Evolutionary conservation across 1,140 invertebrate species (phyloP).

Genomic region (Lamellibrachia luymesi): DNA sequence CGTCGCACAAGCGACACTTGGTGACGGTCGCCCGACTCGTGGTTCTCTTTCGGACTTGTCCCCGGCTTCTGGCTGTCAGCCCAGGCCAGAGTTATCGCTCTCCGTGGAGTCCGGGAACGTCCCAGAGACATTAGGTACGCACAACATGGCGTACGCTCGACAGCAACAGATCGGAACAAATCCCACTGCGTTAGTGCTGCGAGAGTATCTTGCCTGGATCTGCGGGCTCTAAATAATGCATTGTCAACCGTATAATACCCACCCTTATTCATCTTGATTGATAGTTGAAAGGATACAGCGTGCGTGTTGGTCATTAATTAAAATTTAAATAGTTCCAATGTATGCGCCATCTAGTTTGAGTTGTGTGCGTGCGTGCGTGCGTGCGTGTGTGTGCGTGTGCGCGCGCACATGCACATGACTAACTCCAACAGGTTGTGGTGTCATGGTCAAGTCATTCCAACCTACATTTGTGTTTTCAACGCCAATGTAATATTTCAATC

Average conservation of each 20-base stretch:
- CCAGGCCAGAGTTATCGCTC: not conserved
- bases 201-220: not conserved
- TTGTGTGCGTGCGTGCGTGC: not conserved
- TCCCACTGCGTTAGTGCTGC: not conserved
- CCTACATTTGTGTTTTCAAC: not conserved
- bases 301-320: not conserved
- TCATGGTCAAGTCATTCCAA: not conserved
- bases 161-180: not conserved
- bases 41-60: slow-evolving; percentile 3
- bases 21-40: not conserved
- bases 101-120: not conserved
- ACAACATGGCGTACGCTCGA: not conserved
- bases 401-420: no score
- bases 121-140: not conserved
- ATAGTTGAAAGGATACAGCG: not conserved
- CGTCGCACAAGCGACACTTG: not conserved
- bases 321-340: not conserved
- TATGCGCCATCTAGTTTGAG: not conserved
- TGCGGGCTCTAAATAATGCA: not conserved
- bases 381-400: not conserved
- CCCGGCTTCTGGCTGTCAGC: not conserved
- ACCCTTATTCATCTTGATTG: not conserved
- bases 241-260: not conserved
- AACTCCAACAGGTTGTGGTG: no score
- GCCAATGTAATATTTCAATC: not conserved